Conservation (phyloP, 2,888 invertebrate species). For the Petrophora chlorosata region DNA sequence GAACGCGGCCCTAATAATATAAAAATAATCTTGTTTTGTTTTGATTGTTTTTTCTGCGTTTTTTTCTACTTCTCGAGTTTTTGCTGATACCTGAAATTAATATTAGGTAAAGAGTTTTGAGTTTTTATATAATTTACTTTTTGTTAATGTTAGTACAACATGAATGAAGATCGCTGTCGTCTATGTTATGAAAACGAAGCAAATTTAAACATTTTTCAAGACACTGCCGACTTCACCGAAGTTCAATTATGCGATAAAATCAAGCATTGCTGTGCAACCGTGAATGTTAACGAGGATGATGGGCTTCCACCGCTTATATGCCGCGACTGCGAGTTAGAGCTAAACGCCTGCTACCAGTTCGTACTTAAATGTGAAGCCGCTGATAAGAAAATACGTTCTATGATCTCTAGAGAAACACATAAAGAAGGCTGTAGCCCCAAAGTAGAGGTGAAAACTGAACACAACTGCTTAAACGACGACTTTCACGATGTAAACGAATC, state of each 20-base stretch:
- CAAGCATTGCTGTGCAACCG: slow-evolving; percentile 57
- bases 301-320: slow-evolving; percentile 60
- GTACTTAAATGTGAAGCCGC: slow-evolving; percentile 60
- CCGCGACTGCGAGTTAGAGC: slow-evolving; percentile 49
- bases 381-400: slow-evolving; percentile 54
- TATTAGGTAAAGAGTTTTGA: too few species aligned
- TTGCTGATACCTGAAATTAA: too few species aligned
- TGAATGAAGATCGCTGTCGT: slow-evolving; percentile 57
- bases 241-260: slow-evolving; percentile 51
- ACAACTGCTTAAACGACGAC: slow-evolving; percentile 32
- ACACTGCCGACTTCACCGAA: too few species aligned
- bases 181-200: slow-evolving; percentile 58
- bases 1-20: too few species aligned
- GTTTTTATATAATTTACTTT: too few species aligned
- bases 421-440: slow-evolving; percentile 28
- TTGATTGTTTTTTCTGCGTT: too few species aligned
- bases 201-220: slow-evolving; percentile 47
- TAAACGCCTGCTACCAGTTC: slow-evolving; percentile 56
- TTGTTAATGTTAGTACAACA: too few species aligned
- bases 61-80: too few species aligned
- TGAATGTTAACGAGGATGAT: slow-evolving; percentile 54
- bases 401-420: slow-evolving; percentile 1
- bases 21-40: too few species aligned
- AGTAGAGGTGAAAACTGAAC: slow-evolving; percentile 53
- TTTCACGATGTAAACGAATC: slow-evolving; percentile 33